Evolutionary conservation across 2,113 vertebrate species (phyloP).

Genomic region (Cinclus mexicanus): DNA sequence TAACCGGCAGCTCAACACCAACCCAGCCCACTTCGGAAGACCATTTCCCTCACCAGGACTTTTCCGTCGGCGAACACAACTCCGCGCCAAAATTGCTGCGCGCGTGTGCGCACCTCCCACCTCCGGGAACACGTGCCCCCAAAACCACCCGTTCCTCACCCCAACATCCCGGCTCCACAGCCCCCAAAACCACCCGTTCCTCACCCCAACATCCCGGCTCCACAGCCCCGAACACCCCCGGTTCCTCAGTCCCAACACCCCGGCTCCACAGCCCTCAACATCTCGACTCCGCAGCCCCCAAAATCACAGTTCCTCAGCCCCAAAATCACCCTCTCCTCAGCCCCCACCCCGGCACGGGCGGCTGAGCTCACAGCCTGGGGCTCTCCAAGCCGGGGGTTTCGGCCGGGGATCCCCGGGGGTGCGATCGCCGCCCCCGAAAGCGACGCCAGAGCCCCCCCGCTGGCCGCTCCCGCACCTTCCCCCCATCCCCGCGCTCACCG

Average conservation of each 20-base stretch:
- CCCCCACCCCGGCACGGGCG: background rate
- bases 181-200: background rate
- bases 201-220: background rate
- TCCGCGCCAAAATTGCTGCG: rapidly evolving
- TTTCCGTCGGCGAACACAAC: background rate
- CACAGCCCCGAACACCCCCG: background rate
- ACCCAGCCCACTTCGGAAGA: background rate
- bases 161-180: background rate
- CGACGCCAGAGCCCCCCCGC: background rate
- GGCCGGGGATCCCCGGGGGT: background rate
- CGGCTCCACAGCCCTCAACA: background rate
- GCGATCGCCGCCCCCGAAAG: background rate
- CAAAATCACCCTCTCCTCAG: no score
- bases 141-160: no score
- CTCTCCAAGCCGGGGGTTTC: background rate
- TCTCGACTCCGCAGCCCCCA: rapidly evolving
- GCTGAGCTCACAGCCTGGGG: background rate
- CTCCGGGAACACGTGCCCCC: background rate
- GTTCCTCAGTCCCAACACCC: background rate
- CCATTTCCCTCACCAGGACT: background rate
- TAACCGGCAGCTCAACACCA: rapidly evolving
- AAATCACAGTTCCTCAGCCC: background rate
- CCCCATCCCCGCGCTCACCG: background rate
- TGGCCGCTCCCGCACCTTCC: background rate
- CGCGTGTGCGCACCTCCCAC: rapidly evolving